Evolutionary conservation across 2,888 invertebrate species (phyloP).

Genomic region (Drosophila planitibia): DNA sequence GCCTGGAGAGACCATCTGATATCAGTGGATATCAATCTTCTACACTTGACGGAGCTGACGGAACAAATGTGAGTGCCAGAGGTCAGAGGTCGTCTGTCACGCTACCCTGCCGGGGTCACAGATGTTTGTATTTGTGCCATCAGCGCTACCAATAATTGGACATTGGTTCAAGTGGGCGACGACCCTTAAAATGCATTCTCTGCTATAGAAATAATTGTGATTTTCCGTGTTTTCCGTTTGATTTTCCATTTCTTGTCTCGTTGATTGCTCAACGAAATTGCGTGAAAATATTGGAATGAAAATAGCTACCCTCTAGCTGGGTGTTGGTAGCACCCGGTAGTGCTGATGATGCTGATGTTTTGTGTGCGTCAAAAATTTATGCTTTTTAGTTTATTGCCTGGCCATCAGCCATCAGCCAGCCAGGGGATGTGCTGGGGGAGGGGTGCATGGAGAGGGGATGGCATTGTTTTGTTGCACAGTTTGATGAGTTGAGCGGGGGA

Average conservation of each 20-base stretch:
- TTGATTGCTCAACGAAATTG: constrained; percentile 42
- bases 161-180: constrained; percentile 62
- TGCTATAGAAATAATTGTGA: constrained; percentile 58
- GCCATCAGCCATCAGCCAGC: constrained; percentile 11
- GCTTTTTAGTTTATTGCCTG: constrained; percentile 76
- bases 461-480: constrained; percentile 30
- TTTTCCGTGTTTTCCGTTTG: constrained; percentile 74
- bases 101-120: constrained; percentile 71
- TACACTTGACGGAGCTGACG: constrained; percentile 47
- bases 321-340: constrained; percentile 27
- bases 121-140: constrained; percentile 73
- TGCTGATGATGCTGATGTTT: constrained; percentile 53
- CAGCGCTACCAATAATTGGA: constrained; percentile 73
- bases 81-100: constrained; percentile 51
- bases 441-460: constrained; percentile 9
- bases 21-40: constrained; percentile 63
- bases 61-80: constrained; percentile 62
- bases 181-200: constrained; percentile 29
- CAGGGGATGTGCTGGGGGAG: background rate
- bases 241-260: constrained; percentile 56
- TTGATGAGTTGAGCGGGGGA: constrained; percentile 60
- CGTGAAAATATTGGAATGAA: constrained; percentile 48
- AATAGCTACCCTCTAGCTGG: constrained; percentile 17
- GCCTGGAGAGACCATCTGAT: constrained; percentile 26
- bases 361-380: constrained; percentile 64